phyloP scores from a whole-genome alignment of 2,113 vertebrate species.

The Pseudolaguvia tuberculata region DNA sequence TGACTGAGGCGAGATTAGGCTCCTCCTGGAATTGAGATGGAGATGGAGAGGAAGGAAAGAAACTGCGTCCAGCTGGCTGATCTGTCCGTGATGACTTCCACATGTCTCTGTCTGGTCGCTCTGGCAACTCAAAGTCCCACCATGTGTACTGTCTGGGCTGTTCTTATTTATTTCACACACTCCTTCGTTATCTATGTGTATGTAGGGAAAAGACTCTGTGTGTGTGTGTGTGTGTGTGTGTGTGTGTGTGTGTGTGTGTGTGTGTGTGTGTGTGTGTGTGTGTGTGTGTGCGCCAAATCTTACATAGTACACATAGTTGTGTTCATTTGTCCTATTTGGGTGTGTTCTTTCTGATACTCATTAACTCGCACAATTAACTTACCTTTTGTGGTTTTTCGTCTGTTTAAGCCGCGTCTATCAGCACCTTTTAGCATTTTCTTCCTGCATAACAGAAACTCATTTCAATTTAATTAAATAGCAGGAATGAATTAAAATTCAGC shows the following conservation, averaged over 20 bases:
- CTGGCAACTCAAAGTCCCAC: conserved; percentile 37
- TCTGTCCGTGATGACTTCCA: conserved; percentile 32
- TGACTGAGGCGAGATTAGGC: neutral
- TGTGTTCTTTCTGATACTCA: conserved; percentile 28
- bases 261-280: too few relatives aligned
- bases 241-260: conserved; percentile 9
- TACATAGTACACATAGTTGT: neutral
- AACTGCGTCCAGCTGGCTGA: neutral
- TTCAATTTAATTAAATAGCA: too few relatives aligned
- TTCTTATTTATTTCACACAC: neutral
- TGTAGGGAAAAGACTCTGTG: neutral
- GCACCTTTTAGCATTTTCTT: neutral
- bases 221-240: neutral
- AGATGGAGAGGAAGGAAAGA: neutral
- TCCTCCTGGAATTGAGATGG: conserved; percentile 7
- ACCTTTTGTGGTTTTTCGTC: too few relatives aligned
- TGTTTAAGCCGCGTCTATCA: neutral
- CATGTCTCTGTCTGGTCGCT: conserved; percentile 29
- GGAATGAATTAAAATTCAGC: neutral
- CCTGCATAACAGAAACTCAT: neutral
- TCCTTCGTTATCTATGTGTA: neutral
- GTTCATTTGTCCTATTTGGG: conserved; percentile 43
- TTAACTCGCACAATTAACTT: neutral
- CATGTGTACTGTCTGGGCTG: neutral
- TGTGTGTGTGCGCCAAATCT: neutral